Percentiles rank a stretch among this genome's conserved stretches.
phyloP scores from a whole-genome alignment of 2,888 invertebrate genomes.

The Synanthedon vespiformis region DNA sequence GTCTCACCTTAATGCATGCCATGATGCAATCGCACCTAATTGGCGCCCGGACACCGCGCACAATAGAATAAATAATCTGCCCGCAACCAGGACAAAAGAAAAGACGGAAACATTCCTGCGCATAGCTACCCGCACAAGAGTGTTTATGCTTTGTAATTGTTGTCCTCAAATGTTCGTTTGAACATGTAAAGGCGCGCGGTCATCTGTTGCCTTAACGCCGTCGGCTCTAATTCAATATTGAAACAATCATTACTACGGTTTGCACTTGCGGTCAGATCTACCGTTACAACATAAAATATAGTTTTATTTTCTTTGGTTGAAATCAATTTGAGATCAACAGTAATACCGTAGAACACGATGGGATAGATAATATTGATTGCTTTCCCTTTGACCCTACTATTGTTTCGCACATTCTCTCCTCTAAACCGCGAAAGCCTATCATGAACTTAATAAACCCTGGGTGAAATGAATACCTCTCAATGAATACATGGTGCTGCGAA shows the following conservation, averaged over 20 bases:
- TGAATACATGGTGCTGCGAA: too few relatives aligned
- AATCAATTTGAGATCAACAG: slow-evolving; percentile 49
- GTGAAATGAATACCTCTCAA: too few relatives aligned
- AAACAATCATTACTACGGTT: slow-evolving; percentile 46
- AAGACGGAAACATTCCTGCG: slow-evolving; percentile 27
- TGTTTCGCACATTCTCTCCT: slow-evolving; percentile 37
- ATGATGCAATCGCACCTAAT: slow-evolving; percentile 29
- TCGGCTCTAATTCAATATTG: slow-evolving; percentile 44
- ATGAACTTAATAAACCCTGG: too few relatives aligned
- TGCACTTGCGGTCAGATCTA: slow-evolving; percentile 26
- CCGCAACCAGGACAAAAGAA: slow-evolving; percentile 31
- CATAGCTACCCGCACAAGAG: slow-evolving; percentile 17
- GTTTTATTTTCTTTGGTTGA: slow-evolving; percentile 46
- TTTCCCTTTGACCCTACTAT: slow-evolving; percentile 38
- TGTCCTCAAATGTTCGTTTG: slow-evolving; percentile 8
- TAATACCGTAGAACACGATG: slow-evolving; percentile 41
- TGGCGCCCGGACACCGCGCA: slow-evolving; percentile 18
- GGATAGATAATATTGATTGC: slow-evolving; percentile 52
- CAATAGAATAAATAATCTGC: slow-evolving; percentile 31
- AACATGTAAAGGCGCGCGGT: slow-evolving; percentile 23
- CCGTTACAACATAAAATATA: slow-evolving; percentile 49
- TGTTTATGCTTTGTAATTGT: slow-evolving; percentile 30
- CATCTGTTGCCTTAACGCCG: slow-evolving; percentile 23
- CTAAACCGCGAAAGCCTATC: too few relatives aligned
- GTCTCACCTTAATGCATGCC: slow-evolving; percentile 18